Conservation (phyloP, 2,888 invertebrate species). For the Aradus depressus region DNA sequence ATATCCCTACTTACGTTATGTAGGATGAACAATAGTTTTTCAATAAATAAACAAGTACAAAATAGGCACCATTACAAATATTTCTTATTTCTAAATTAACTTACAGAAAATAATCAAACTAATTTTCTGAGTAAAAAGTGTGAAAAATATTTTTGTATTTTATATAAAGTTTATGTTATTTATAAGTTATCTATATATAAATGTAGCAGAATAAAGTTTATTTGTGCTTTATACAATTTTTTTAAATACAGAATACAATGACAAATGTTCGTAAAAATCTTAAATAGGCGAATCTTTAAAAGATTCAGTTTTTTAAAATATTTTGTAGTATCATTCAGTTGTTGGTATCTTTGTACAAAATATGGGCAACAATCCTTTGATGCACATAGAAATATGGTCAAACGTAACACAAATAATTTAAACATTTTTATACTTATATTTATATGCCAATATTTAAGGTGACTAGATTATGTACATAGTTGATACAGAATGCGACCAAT, state of each 20-base stretch:
- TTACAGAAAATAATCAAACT: slow-evolving; percentile 11
- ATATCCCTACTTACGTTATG: too few relatives aligned
- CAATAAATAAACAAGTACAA: too few relatives aligned
- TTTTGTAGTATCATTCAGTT: background rate
- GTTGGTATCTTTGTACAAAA: slow-evolving; percentile 1
- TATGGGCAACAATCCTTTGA: slow-evolving; percentile 15
- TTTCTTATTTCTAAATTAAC: slow-evolving; percentile 14
- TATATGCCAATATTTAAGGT: too few relatives aligned
- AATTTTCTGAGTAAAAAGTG: slow-evolving; percentile 20
- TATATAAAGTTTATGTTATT: slow-evolving; percentile 20
- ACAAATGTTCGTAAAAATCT: slow-evolving; percentile 2
- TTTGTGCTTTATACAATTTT: slow-evolving; percentile 23
- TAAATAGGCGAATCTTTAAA: background rate
- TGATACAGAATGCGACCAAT: too few relatives aligned
- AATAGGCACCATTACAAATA: slow-evolving; percentile 20
- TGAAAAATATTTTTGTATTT: slow-evolving; percentile 22
- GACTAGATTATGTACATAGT: too few relatives aligned
- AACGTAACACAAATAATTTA: slow-evolving; percentile 2
- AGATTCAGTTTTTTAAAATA: slow-evolving; percentile 4
- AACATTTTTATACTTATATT: slow-evolving; percentile 1
- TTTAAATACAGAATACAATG: slow-evolving; percentile 15
- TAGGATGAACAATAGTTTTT: too few relatives aligned
- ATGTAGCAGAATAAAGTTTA: slow-evolving; percentile 18
- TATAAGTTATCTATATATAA: slow-evolving; percentile 16
- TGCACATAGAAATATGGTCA: background rate